Percentiles rank a stretch among this genome's conserved stretches.
phyloP scores from a whole-genome alignment of 2,888 invertebrate genomes.

The Pachliopta kotzebuea region DNA sequence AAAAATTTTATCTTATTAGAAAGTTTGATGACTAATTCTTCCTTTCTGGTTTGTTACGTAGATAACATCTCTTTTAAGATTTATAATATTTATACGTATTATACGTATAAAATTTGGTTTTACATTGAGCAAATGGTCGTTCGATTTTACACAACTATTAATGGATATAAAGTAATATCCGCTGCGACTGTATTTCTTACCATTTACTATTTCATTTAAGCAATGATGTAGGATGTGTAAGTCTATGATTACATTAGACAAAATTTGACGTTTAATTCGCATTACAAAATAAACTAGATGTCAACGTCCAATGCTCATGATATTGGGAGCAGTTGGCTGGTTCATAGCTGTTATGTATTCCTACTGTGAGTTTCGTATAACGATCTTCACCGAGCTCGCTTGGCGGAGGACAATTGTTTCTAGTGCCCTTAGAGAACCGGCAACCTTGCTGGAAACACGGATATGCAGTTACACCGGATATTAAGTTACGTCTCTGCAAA shows the following conservation, averaged over 20 bases:
- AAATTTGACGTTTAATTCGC: background rate
- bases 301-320: slow-evolving; percentile 29
- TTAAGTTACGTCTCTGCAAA: slow-evolving; percentile 49
- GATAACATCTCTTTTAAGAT: background rate
- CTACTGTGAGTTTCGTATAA: slow-evolving; percentile 20
- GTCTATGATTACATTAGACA: slow-evolving; percentile 11
- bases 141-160: background rate
- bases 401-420: slow-evolving; percentile 29
- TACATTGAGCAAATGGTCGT: background rate
- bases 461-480: slow-evolving; percentile 55
- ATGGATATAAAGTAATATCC: background rate
- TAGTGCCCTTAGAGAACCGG: slow-evolving; percentile 28
- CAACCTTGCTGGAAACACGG: slow-evolving; percentile 49
- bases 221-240: background rate
- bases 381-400: slow-evolving; percentile 21
- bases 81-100: background rate
- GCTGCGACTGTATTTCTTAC: background rate
- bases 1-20: too few species aligned
- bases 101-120: background rate
- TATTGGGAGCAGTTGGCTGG: slow-evolving; percentile 27
- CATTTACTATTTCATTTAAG: background rate
- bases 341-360: slow-evolving; percentile 23
- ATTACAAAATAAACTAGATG: slow-evolving; percentile 8
- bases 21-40: too few species aligned
- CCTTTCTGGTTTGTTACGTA: too few species aligned